A percentile compares a stretch with the other conserved stretches of the same genome.
These are phyloP conservation scores for Pissodes strobi DNA, from an alignment of 1,140 invertebrate genomes.

Conservation along the genomic window DNA sequence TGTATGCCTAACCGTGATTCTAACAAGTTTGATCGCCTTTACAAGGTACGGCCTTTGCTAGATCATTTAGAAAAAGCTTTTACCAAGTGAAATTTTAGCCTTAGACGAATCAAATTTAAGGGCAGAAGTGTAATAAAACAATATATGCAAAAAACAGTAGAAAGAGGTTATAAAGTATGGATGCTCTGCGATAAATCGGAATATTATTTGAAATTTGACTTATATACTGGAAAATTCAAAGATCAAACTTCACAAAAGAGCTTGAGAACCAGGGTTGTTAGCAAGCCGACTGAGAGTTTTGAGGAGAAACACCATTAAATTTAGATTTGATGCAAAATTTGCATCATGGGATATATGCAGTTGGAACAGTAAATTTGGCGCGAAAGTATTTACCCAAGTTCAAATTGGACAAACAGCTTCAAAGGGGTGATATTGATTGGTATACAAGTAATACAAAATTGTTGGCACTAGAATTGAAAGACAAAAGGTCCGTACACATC, in stretches of 20 bases:
- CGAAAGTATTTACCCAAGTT: conserved; percentile 47
- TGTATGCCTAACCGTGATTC: conserved; percentile 26
- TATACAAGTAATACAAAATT: conserved; percentile 44
- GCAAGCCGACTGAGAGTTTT: conserved; percentile 32
- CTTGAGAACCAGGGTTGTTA: conserved; percentile 48
- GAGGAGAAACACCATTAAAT: conserved; percentile 43
- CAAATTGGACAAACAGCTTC: conserved; percentile 48
- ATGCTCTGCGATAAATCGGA: conserved; percentile 16
- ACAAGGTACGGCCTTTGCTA: conserved; percentile 33
- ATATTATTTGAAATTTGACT: conserved; percentile 23
- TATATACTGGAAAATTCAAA: conserved; percentile 49
- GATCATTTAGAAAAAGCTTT: background rate
- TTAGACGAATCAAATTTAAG: conserved; percentile 48
- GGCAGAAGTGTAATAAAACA: conserved; percentile 50
- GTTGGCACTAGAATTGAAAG: conserved; percentile 43
- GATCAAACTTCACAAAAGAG: conserved; percentile 39
- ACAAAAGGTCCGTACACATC: conserved; percentile 42
- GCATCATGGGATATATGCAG: conserved; percentile 49
- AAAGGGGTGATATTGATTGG: conserved; percentile 54
- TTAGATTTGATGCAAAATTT: conserved; percentile 50
- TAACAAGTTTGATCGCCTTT: conserved; percentile 43
- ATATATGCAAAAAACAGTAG: conserved; percentile 53
- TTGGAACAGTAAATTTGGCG: conserved; percentile 53
- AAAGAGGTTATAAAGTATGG: conserved; percentile 52
- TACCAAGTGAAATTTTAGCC: conserved; percentile 12